Evolutionary conservation across 2,888 invertebrate species (phyloP).

Genomic region (Andrena camellia): DNA sequence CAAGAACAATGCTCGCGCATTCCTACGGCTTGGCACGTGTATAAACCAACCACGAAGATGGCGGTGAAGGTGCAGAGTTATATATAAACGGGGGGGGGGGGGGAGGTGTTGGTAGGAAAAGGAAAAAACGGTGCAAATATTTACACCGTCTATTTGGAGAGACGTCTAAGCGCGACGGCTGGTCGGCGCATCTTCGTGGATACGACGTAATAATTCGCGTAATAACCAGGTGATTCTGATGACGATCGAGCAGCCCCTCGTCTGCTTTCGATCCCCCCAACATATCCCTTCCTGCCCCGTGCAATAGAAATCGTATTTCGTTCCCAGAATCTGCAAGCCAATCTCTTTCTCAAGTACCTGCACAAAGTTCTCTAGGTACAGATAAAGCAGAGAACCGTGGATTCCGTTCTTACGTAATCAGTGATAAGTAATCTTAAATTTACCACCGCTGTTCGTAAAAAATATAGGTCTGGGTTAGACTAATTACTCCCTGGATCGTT

Average conservation of each 20-base stretch:
- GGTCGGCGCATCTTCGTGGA: constrained; percentile 3
- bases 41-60: constrained; percentile 33
- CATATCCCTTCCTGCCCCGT: neutral
- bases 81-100: constrained; percentile 55
- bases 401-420: no score
- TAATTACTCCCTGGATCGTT: no score
- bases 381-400: neutral
- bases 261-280: neutral
- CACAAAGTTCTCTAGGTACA: neutral
- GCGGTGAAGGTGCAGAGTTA: constrained; percentile 51
- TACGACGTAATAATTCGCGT: constrained; percentile 42
- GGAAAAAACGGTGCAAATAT: constrained; percentile 69
- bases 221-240: constrained; percentile 18
- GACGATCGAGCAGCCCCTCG: neutral
- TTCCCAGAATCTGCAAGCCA: neutral
- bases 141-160: constrained; percentile 70
- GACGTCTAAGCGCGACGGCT: constrained; percentile 31
- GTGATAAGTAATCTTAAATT: no score
- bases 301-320: neutral
- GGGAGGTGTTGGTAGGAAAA: constrained; percentile 38
- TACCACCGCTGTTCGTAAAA: no score
- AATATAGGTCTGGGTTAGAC: no score
- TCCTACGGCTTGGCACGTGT: constrained; percentile 63
- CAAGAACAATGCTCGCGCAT: constrained; percentile 62
- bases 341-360: no score